These are phyloP conservation scores for Rafetus swinhoei DNA, from an alignment of 2,113 vertebrate species.

Conservation along the genomic window DNA sequence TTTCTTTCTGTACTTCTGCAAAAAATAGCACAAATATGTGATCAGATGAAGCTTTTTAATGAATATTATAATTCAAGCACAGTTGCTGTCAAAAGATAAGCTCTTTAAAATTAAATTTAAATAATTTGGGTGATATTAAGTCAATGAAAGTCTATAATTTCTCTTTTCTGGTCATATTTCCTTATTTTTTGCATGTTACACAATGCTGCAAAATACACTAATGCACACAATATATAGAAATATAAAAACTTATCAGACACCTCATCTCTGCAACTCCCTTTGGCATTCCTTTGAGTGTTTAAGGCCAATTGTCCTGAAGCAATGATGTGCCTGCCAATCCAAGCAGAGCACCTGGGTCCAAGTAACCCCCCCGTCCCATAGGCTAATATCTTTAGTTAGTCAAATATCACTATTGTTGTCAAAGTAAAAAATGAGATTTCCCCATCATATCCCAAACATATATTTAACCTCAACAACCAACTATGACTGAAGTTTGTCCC, in stretches of 20 bases:
- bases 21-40: background rate
- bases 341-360: background rate
- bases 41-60: background rate
- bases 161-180: background rate
- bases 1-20: accelerated
- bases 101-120: background rate
- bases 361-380: background rate
- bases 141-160: background rate
- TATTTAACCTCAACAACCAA: background rate
- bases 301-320: background rate
- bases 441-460: background rate
- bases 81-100: background rate
- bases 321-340: background rate
- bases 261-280: background rate
- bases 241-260: background rate
- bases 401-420: background rate
- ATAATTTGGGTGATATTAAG: background rate
- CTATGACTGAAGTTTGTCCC: too few relatives aligned
- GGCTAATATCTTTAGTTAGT: background rate
- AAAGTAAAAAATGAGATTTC: background rate
- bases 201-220: background rate
- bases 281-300: background rate
- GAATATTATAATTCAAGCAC: background rate
- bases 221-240: background rate
- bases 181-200: background rate